A percentile compares a stretch with the other conserved stretches of the same genome.
Conservation (phyloP, 2,888 invertebrate genomes). For the Eupithecia inturbata region DNA sequence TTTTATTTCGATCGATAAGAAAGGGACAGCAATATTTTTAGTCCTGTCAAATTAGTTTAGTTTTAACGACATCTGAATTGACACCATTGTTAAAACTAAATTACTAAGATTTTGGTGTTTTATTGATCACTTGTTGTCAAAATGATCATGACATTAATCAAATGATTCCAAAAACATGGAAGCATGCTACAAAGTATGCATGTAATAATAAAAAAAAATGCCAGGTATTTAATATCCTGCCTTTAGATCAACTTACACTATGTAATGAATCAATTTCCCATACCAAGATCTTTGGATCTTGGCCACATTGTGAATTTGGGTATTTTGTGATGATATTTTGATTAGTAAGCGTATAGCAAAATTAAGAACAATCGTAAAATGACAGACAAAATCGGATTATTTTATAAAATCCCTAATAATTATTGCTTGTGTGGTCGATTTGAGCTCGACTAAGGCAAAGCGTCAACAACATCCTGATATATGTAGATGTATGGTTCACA, state of each 20-base stretch:
- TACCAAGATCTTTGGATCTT: background rate
- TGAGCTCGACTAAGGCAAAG: constrained; percentile 26
- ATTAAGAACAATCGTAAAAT: constrained; percentile 39
- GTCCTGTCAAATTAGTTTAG: background rate
- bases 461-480: background rate
- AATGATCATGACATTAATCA: background rate
- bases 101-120: background rate
- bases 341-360: constrained; percentile 22
- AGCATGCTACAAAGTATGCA: background rate
- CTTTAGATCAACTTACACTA: constrained; percentile 4
- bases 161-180: constrained; percentile 1
- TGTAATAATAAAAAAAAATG: background rate
- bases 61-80: background rate
- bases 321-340: constrained; percentile 34
- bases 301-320: constrained; percentile 26
- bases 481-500: background rate
- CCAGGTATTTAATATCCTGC: constrained; percentile 4
- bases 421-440: constrained; percentile 53
- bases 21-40: background rate
- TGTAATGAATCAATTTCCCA: constrained; percentile 4
- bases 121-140: background rate
- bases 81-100: background rate
- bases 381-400: constrained; percentile 42
- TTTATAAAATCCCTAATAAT: constrained; percentile 47
- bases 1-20: no score